Base-by-base conservation (phyloP, 2,797 vertebrate genomes). In the Silurus aristotelis region DNA sequence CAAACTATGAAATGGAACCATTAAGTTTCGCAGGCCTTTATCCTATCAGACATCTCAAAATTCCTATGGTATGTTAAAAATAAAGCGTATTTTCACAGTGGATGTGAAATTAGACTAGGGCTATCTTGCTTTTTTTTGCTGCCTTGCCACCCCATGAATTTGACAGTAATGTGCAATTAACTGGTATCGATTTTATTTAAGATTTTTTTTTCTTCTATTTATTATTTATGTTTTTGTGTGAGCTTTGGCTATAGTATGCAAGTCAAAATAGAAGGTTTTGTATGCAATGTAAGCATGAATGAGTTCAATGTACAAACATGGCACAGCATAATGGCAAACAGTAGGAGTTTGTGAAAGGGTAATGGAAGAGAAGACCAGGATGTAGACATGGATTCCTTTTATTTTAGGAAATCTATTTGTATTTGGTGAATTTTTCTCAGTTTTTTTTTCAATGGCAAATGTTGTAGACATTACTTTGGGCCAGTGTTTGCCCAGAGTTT, bases 401-500 rank as follows among this genome's bases (percentile, higher is more conserved):
- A 80, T 56, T 46, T 46, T 20, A 73, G 43, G 60, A 31, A 78
- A 13, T 71, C 77, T 73, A 64, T 82, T 75, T 66, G 82, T 73
- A 72, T 58, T 56, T 52, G 63, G 43, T 17, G 25, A 8, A 7
- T 52, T 52, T 52, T 52, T 9, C 10, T 52, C 1, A 7, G 48
- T 52, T 52, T 7, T 52, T 52, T 7, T 52, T 52, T 52, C 3
- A 90, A 90, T 73, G 88, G 88, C 20, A 87, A 89, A 90, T 92
- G 90, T 91, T 92, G 92, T 93, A 92, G 90, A 91, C 90, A 90
- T 83, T 88, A 90, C 91, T 90, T 91, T 84, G 88, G 90, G 91
- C 84, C 90, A 89, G 90, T 90, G 92, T 90, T 92, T 88, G 79
- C 84, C 80, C 83, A 63, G 82, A 87, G 85, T 86, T 87, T 76